Evolutionary conservation across 1,140 invertebrate genomes (phyloP).

Genomic region (Penaeus vannamei): DNA sequence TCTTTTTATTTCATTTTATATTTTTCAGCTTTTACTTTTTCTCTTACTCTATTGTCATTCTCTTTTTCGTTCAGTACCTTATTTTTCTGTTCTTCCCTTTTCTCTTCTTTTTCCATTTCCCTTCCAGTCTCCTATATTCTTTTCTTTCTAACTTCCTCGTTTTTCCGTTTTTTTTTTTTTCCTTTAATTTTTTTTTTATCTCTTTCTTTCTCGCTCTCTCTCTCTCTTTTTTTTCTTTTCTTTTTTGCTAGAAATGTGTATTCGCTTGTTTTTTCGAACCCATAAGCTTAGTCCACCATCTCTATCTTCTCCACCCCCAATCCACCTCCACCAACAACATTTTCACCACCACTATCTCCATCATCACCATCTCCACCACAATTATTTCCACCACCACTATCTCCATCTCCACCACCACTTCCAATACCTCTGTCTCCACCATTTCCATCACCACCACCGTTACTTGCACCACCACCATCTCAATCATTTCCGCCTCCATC

Average conservation of each 20-base stretch:
- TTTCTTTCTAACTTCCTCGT: too few relatives aligned
- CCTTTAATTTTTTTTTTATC: not conserved
- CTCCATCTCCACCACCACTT: too few relatives aligned
- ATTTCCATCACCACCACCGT: not conserved
- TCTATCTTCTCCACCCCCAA: not conserved
- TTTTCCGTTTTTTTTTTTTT: too few relatives aligned
- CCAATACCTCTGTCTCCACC: not conserved
- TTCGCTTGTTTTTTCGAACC: not conserved
- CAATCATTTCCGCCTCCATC: not conserved
- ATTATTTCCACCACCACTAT: not conserved
- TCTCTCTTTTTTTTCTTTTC: not conserved
- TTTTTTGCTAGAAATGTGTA: not conserved
- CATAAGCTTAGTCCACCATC: too few relatives aligned
- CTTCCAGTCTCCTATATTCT: not conserved
- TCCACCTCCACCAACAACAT: not conserved
- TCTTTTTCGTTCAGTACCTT: not conserved
- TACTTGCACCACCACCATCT: not conserved
- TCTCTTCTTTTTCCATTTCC: not conserved
- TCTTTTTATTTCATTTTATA: not conserved
- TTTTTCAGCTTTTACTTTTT: not conserved
- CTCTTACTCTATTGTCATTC: not conserved
- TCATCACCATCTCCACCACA: not conserved
- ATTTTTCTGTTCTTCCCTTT: not conserved
- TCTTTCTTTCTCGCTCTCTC: not conserved
- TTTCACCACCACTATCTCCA: not conserved